Evolutionary conservation across 2,113 vertebrate genomes (phyloP), one percentile per base, ranked within the genome.

Genomic region (Perognathus longimembris): DNA sequence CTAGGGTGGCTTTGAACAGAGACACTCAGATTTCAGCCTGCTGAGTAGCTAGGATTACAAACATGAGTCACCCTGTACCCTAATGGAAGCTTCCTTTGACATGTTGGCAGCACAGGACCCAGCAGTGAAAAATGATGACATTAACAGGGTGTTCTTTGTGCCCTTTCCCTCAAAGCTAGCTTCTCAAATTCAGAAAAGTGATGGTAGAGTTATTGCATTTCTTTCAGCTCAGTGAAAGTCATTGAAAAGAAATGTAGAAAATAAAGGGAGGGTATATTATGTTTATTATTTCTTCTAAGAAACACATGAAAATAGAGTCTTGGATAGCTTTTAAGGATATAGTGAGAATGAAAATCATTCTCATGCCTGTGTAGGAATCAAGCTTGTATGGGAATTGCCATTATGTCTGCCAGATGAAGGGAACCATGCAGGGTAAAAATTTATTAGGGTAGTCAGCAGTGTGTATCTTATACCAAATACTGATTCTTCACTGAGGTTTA

Each of bases 261-360:
- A n/a, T 9, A 66, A 88, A 73, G 26, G 22, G n/a, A 57, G 34
- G 2, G 20, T 30, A 11, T 22, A 70, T 32, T 2, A 36, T 50
- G 17, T n/a, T 74, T 73, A 36, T 74, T 73, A 36, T 73, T 91
- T 87, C 26, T 87, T 82, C 78, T 30, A n/a, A 73, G n/a, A 54
- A 86, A 93, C 9, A 54, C 28, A 61, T 42, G 30, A 66, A 34
- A 73, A 70, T 54, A 26, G 6, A 24, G 4, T 76, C 32, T 66
- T 45, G 6, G 14, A 54, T 54, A 18, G 50, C 2, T 54, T 17
- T 54, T 54, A 54, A 54, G 78, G 30, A 14, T 74, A 32, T 1
- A 4, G 9, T 64, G 42, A 89, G 30, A 75, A 84, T 50, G 32
- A 67, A 69, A 73, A 32, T 77, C 36, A 34, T 6, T 22, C 45